Percentiles rank a stretch among this genome's conserved stretches.
phyloP scores from a whole-genome alignment of 2,888 invertebrate species.

The Thysanoteuthis rhombus region DNA sequence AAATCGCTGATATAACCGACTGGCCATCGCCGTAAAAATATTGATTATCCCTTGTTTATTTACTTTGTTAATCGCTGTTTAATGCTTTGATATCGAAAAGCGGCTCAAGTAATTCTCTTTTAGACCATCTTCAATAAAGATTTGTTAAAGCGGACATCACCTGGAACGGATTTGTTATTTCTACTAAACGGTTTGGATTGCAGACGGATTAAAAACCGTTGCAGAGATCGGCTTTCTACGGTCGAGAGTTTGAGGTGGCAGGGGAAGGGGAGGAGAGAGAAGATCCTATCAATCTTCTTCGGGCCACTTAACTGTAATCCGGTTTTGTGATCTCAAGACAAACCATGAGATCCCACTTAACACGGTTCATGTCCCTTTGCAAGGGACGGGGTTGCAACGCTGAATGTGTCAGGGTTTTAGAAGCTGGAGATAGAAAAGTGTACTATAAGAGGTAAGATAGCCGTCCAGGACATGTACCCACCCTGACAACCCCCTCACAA shows the following conservation, averaged over 20 bases:
- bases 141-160: neutral
- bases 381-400: neutral
- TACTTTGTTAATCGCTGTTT: neutral
- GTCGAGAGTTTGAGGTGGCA: too few relatives aligned
- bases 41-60: neutral
- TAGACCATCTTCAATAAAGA: neutral
- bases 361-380: neutral
- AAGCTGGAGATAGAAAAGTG: neutral
- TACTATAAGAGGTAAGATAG: fast-evolving
- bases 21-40: neutral
- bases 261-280: fast-evolving
- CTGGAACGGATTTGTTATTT: neutral
- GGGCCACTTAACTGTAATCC: too few relatives aligned
- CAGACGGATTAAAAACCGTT: neutral
- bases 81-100: neutral
- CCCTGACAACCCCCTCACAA: neutral
- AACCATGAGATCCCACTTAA: neutral
- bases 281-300: neutral
- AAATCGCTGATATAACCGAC: neutral
- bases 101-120: neutral
- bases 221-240: neutral
- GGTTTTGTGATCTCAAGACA: neutral
- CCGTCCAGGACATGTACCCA: neutral
- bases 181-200: neutral
- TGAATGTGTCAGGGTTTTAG: neutral